phyloP scores from a whole-genome alignment of 1,140 invertebrate genomes.

The Drosophila novamexicana region DNA sequence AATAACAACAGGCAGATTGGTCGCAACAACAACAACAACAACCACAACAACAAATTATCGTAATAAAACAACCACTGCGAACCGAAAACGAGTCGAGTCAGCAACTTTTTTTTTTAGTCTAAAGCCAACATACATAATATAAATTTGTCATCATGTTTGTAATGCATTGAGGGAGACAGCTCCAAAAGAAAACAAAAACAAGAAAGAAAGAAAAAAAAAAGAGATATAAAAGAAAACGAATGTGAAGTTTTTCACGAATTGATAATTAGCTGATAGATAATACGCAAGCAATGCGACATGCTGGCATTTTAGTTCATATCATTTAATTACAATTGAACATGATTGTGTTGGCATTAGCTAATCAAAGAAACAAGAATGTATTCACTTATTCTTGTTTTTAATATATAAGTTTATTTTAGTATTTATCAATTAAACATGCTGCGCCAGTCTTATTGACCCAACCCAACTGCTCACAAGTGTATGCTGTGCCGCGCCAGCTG shows the following conservation, averaged over 20 bases:
- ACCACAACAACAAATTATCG: conserved; percentile 68
- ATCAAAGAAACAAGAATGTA: conserved; percentile 14
- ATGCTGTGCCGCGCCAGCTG: conserved; percentile 86
- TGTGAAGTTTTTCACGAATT: conserved; percentile 3
- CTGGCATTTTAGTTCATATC: not conserved
- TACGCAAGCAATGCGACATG: not conserved
- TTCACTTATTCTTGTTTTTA: conserved; percentile 33
- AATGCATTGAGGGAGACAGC: conserved; percentile 7
- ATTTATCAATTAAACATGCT: conserved; percentile 39
- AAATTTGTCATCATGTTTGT: conserved; percentile 18
- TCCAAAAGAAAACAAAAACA: not conserved
- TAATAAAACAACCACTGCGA: conserved; percentile 67
- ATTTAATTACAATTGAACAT: not conserved
- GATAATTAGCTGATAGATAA: not conserved
- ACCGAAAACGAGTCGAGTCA: conserved; percentile 58
- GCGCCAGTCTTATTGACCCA: not conserved
- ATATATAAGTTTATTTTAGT: conserved; percentile 49
- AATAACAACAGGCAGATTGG: conserved; percentile 22
- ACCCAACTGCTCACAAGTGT: conserved; percentile 56
- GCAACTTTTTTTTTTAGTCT: conserved; percentile 33
- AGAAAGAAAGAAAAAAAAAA: not conserved
- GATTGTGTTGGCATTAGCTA: conserved; percentile 2
- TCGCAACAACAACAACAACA: conserved; percentile 4
- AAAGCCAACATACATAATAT: conserved; percentile 3
- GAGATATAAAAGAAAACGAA: not conserved